Evolutionary conservation across 2,888 invertebrate genomes (phyloP), one percentile per base, ranked within the genome.

Genomic region (Apamea crenata): DNA sequence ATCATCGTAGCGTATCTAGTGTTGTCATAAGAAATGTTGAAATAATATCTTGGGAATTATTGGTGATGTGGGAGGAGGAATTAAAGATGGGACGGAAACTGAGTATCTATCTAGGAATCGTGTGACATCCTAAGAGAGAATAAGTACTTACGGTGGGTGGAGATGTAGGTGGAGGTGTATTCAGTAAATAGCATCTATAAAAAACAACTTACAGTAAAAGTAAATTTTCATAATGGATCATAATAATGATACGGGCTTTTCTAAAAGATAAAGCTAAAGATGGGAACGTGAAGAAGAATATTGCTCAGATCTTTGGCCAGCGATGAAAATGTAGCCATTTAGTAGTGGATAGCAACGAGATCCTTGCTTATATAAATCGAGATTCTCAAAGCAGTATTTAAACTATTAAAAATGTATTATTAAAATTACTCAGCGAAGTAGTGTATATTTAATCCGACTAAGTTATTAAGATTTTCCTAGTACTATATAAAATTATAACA

Each of bases 1-100:
- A 61, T 65, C 73, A 74, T 77, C 36, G 53, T 32, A 70, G 56
- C 77, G 50, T 78, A 63, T 77, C 69, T 65, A 74, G 61, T 77
- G 66, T 71, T 84, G 67, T 87, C 87, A 74, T 66, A 66, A 71
- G 74, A 56, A 40, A 61, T 53, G 74, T 63, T 40, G 32, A 56
- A 74, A 56, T 68, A 65, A 56, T 74, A 86, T 47, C 18, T 65
- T 21, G 36, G 25, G 50, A 71, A 14, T 56, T 63, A 61, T 71
- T 67, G 21, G 25, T 25, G 6, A 25, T 32, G 70, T 72, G 61
- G 18, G 71, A 36, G 32, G n/a, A 61, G 16, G 3, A 61, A 81
- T 74, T 12, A 61, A 63, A n/a, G 56, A 79, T 21, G 47, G 25
- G 3, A 3, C n/a, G 25, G 7, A 16, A 25, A 50, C 44, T 40